Percentiles rank a stretch among this genome's conserved stretches.
These are phyloP conservation scores for Tachuris rubrigastra DNA, from an alignment of 2,113 vertebrate genomes.

Conservation along the genomic window DNA sequence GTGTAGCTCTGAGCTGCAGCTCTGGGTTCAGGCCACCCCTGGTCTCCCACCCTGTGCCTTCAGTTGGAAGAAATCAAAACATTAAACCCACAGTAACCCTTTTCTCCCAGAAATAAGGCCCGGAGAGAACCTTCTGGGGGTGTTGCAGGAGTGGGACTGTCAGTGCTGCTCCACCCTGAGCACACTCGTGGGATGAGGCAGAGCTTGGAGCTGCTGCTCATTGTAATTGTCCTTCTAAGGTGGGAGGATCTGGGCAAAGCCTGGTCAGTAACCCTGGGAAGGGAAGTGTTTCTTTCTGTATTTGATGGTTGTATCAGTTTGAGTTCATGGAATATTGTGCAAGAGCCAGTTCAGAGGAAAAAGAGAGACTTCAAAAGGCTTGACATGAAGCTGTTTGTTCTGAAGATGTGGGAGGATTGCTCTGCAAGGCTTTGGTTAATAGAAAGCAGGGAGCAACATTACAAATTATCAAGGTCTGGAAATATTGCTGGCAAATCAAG, in stretches of 20 bases:
- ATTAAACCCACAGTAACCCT: not conserved
- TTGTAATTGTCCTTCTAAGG: fast-evolving
- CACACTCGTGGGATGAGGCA: fast-evolving
- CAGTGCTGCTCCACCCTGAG: not conserved
- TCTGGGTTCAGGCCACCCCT: not conserved
- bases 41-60: not conserved
- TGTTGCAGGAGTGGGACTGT: not conserved
- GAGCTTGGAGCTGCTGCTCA: not conserved
- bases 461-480: not conserved
- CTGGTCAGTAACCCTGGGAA: not conserved
- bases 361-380: not conserved
- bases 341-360: not conserved
- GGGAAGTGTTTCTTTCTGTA: not conserved
- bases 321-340: not conserved
- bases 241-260: not conserved
- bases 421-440: slow-evolving; percentile 4
- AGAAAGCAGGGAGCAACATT: not conserved
- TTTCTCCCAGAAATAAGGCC: not conserved
- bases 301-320: not conserved
- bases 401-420: not conserved
- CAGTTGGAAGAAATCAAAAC: not conserved
- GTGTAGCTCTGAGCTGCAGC: not conserved
- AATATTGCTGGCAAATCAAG: not conserved
- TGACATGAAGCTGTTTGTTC: not conserved
- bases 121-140: not conserved